Percentiles rank a stretch among this genome's conserved stretches.
phyloP scores from a whole-genome alignment of 2,797 vertebrate species.

The Spinus olivaceus region DNA sequence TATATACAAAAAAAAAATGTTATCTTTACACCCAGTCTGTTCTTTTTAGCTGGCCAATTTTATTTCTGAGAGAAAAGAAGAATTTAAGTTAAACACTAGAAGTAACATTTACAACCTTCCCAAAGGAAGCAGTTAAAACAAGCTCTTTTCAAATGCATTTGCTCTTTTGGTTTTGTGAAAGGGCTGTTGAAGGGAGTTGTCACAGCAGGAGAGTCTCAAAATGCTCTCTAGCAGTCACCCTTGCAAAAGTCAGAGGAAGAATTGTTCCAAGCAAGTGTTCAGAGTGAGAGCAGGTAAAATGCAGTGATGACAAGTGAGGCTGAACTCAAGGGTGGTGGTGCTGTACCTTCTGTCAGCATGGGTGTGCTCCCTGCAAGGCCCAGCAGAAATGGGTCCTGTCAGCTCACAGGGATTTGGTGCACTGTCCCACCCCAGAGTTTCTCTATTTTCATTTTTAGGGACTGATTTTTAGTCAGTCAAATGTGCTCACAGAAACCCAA shows the following conservation, averaged over 20 bases:
- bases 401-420: not conserved
- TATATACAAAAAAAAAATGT: not conserved
- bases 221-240: not conserved
- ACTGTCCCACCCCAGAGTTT: not conserved
- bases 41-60: not conserved
- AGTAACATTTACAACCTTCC: not conserved
- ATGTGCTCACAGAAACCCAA: not conserved
- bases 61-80: not conserved
- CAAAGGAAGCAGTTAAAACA: not conserved
- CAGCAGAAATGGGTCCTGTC: not conserved
- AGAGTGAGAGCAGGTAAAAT: not conserved
- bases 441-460: not conserved
- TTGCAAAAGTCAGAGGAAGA: not conserved
- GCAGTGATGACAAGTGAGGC: not conserved
- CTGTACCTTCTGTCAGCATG: not conserved
- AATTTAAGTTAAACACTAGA: not conserved
- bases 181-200: not conserved
- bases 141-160: not conserved
- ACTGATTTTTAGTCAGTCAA: not conserved
- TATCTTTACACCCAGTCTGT: not conserved
- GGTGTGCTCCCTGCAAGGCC: not conserved
- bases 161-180: not conserved
- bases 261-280: not conserved
- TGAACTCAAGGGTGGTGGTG: not conserved
- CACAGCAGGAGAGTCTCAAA: not conserved